phyloP scores from a whole-genome alignment of 2,113 vertebrate genomes.

The Helogale parvula region DNA sequence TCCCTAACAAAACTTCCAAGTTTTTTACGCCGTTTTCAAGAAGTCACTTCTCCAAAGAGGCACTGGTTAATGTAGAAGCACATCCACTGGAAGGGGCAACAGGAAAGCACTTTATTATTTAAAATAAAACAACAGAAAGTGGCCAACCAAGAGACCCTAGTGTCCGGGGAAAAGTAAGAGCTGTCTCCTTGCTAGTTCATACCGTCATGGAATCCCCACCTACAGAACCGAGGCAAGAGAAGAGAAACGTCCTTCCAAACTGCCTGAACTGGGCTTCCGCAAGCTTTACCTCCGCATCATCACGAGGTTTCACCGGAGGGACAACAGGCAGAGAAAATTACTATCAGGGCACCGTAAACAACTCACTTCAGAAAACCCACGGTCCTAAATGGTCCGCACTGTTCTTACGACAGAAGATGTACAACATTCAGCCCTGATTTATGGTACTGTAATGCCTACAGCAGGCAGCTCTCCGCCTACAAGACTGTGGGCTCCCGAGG shows the following conservation, averaged over 20 bases:
- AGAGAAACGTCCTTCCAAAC: not conserved
- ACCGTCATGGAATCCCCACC: not conserved
- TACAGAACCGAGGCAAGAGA: not conserved
- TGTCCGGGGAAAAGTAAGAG: not conserved
- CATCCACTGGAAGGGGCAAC: not conserved
- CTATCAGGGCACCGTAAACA: not conserved
- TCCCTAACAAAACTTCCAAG: not conserved
- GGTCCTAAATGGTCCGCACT: not conserved
- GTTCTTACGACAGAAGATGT: not conserved
- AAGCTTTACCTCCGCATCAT: not conserved
- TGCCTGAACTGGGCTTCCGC: not conserved
- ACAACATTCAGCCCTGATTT: not conserved
- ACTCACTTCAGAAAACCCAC: not conserved
- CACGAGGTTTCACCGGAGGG: not conserved
- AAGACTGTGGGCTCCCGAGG: not conserved
- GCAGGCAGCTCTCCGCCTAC: not conserved
- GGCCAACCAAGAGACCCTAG: not conserved
- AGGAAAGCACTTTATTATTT: not conserved
- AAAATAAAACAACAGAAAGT: not conserved
- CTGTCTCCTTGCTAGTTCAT: not conserved
- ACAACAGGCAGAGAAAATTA: not conserved
- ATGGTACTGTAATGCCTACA: not conserved
- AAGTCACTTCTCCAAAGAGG: constrained; percentile 1
- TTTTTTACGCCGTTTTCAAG: constrained; percentile 1
- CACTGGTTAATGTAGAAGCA: not conserved